phyloP scores from a whole-genome alignment of 2,888 invertebrate species.

The Ennomos fuscantarius region DNA sequence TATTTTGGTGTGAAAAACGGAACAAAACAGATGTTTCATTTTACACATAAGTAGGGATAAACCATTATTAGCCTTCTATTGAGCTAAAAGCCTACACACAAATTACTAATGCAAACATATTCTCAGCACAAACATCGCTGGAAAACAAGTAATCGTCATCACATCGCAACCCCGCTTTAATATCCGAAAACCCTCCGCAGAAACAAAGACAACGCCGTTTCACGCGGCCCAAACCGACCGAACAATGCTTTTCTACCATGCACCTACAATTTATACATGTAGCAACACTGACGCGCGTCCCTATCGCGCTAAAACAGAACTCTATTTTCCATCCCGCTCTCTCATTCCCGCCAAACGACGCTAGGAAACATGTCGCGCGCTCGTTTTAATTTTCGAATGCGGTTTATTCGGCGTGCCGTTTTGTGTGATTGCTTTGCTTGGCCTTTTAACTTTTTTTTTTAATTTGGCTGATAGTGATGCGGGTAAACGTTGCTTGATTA shows the following conservation, averaged over 20 bases:
- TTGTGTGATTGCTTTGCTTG: conserved; percentile 61
- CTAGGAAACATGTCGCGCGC: conserved; percentile 68
- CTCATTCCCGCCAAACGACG: conserved; percentile 58
- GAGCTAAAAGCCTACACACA: too few species aligned
- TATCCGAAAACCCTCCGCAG: conserved; percentile 77
- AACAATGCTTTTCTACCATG: conserved; percentile 73
- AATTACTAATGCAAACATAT: conserved; percentile 11
- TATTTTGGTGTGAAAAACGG: too few species aligned
- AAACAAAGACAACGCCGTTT: conserved; percentile 79
- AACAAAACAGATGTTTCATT: too few species aligned
- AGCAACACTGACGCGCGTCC: conserved; percentile 63
- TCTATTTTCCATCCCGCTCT: conserved; percentile 23
- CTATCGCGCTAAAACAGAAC: conserved; percentile 49
- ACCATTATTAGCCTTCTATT: too few species aligned
- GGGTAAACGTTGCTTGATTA: conserved; percentile 28
- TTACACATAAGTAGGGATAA: too few species aligned
- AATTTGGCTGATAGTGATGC: conserved; percentile 39
- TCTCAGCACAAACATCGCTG: conserved; percentile 45
- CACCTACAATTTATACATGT: conserved; percentile 63
- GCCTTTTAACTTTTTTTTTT: conserved; percentile 50
- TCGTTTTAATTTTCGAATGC: conserved; percentile 82
- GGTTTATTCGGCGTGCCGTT: conserved; percentile 74
- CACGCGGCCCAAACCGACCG: conserved; percentile 81
- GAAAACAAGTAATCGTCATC: conserved; percentile 78
- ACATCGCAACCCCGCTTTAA: conserved; percentile 75